phyloP scores from a whole-genome alignment of 2,888 invertebrate genomes.

The Rhopalosiphum nymphaeae region DNA sequence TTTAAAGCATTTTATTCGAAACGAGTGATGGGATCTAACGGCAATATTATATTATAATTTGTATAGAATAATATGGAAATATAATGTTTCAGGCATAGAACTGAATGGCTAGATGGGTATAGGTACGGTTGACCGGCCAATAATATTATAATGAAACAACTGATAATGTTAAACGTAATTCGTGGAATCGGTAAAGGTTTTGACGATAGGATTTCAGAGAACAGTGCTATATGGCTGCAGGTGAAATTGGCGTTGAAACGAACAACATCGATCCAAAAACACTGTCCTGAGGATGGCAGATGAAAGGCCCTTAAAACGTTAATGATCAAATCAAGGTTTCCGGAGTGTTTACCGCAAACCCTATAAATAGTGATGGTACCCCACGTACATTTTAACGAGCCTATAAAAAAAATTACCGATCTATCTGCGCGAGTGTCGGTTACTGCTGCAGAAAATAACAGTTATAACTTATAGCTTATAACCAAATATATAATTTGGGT shows the following conservation, averaged over 20 bases:
- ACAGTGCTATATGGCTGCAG: too few relatives aligned
- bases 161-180: not conserved
- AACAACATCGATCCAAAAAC: constrained; percentile 31
- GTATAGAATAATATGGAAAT: not conserved
- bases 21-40: not conserved
- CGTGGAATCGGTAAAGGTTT: not conserved
- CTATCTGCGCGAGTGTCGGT: not conserved
- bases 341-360: not conserved
- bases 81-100: not conserved
- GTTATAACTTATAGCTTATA: too few relatives aligned
- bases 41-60: not conserved
- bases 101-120: not conserved
- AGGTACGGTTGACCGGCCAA: not conserved
- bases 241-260: not conserved
- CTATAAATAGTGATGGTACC: not conserved
- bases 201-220: not conserved
- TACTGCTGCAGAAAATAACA: not conserved
- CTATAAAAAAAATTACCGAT: not conserved
- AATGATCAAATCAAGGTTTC: constrained; percentile 23
- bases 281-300: not conserved
- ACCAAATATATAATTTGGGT: not conserved
- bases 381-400: constrained; percentile 18
- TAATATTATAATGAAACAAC: not conserved
- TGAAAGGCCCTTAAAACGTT: constrained; percentile 33
- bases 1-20: not conserved